Evolutionary conservation across 2,113 vertebrate genomes (phyloP), one percentile per base, ranked within the genome.

Genomic region (Bufo bufo): DNA sequence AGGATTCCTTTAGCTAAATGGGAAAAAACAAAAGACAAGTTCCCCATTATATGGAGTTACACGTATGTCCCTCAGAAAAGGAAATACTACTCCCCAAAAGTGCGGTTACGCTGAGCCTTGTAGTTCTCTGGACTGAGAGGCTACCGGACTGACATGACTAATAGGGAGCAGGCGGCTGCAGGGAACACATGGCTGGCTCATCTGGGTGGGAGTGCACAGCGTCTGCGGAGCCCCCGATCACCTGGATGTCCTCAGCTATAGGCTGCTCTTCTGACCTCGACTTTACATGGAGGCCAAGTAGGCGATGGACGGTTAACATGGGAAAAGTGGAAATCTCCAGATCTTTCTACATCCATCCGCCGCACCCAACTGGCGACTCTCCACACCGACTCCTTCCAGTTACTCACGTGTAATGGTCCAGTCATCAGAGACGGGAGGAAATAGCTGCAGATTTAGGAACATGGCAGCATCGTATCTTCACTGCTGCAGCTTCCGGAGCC

Each of bases 311-410:
- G 23, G 63, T 71, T 59, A 81, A 87, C 85, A 43, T 23, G 65
- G 77, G 65, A 23, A 80, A 66, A 71, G 4, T 8, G 45, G 16
- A 52, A 66, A 56, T 54, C n/a, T 80, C 63, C 49, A 59, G 13
- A 71, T 54, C 10, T 20, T 14, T 81, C 5, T 66, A 9, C 49
- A 69, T 66, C 23, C 84, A 45, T 85, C 20, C 66, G 54, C 52
- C 83, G 19, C 49, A 87, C 85, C 85, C 85, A 71, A 71, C 74
- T 81, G 85, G 85, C 50, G 14, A 10, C 47, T 47, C 63, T 74
- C 78, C 52, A 82, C 33, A 14, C 10, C 8, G n/a, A 63, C 16
- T 59, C 17, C 69, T 71, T 69, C 77, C 61, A 52, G 85, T 63
- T 85, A n/a, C 17, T 33, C 16, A 77, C 23, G 61, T 84, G 65